Evolutionary conservation across 2,113 vertebrate species (phyloP).

Genomic region (Spermophilus dauricus): DNA sequence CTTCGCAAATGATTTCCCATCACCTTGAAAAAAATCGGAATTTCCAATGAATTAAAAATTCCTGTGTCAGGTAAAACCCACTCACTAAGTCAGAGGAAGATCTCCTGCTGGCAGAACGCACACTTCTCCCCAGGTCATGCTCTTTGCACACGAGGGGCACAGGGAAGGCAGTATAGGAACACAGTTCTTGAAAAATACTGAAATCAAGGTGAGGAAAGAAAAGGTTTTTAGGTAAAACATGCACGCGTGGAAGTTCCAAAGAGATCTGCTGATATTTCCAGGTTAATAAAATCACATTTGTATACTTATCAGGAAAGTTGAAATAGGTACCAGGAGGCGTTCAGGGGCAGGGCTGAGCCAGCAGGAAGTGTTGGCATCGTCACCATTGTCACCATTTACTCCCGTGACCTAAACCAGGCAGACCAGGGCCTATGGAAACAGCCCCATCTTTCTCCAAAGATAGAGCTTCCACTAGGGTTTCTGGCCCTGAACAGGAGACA

Average conservation of each 20-base stretch:
- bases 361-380: neutral
- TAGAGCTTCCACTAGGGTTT: neutral
- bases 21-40: neutral
- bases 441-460: neutral
- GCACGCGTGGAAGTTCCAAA: neutral
- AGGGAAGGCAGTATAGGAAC: neutral
- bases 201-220: neutral
- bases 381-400: neutral
- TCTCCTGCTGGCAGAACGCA: neutral
- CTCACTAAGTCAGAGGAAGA: neutral
- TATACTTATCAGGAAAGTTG: neutral
- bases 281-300: conserved; percentile 1
- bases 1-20: conserved; percentile 3
- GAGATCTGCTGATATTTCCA: neutral
- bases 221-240: neutral
- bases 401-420: neutral
- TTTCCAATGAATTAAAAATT: neutral
- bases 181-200: neutral
- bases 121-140: neutral
- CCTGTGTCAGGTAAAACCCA: neutral
- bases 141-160: neutral
- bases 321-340: neutral
- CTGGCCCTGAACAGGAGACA: neutral
- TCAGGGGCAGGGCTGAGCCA: neutral
- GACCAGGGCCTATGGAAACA: neutral